These are phyloP conservation scores for Meteorus cinctellus DNA, from an alignment of 2,888 invertebrate genomes.

Conservation along the genomic window DNA sequence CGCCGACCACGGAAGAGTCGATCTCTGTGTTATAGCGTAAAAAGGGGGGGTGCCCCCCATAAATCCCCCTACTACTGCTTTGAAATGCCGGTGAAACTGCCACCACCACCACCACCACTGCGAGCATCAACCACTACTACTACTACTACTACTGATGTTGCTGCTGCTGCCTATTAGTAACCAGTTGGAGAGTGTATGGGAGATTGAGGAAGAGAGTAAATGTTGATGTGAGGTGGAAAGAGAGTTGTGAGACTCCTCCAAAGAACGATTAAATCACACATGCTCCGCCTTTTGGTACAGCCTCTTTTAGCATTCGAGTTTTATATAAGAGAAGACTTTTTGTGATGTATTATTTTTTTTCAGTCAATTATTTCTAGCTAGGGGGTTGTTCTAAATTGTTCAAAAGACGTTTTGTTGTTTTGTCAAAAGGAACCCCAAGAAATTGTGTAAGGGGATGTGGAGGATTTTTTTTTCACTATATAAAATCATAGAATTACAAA, in stretches of 20 bases:
- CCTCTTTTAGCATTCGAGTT: slow-evolving; percentile 29
- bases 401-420: too few relatives aligned
- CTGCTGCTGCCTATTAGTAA: too few relatives aligned
- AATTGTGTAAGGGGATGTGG: too few relatives aligned
- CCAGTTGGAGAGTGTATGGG: not conserved
- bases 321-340: too few relatives aligned
- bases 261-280: slow-evolving; percentile 62
- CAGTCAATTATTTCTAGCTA: too few relatives aligned
- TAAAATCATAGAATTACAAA: too few relatives aligned
- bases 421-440: too few relatives aligned
- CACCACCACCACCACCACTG: slow-evolving; percentile 48
- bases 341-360: too few relatives aligned
- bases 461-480: too few relatives aligned
- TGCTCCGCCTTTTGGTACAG: slow-evolving; percentile 63
- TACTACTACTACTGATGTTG: too few relatives aligned
- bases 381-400: too few relatives aligned
- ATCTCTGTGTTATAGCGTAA: slow-evolving; percentile 54
- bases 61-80: slow-evolving; percentile 48
- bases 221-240: not conserved
- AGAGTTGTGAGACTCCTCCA: slow-evolving; percentile 58
- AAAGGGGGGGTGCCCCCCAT: slow-evolving; percentile 42
- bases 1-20: slow-evolving; percentile 64
- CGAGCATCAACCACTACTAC: slow-evolving; percentile 42
- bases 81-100: slow-evolving; percentile 25
- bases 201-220: not conserved